Evolutionary conservation across 2,797 vertebrate genomes (phyloP), one percentile per base, ranked within the genome.

Genomic region (Anabas testudineus): DNA sequence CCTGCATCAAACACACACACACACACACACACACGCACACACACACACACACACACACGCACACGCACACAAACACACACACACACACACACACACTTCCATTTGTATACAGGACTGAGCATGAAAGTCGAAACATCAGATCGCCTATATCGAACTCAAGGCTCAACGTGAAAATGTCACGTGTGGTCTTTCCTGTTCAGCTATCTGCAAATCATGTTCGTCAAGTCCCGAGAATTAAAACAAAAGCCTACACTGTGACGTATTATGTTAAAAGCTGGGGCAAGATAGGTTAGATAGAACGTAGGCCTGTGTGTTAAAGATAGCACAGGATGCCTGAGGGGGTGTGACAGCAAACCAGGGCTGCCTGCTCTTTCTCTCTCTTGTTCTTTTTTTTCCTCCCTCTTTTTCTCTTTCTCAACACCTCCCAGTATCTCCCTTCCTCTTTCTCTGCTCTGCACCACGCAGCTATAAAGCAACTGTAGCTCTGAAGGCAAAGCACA

Each of bases 271-370:
- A 87, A 79, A 83, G 86, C 78, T 52, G 41, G 83, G 78, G 82
- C 64, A 65, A 74, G 84, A 84, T 84, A 88, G 87, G 90, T 89
- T 86, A 84, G 85, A 89, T 73, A 80, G 77, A 88, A 87, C 78
- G 72, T 86, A 76, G 88, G 88, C 81, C 88, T 87, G 88, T 72
- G 85, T 85, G 88, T 86, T 92, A 90, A 87, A 91, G 88, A 91
- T 89, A 91, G 87, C 86, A 80, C 86, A 86, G 74, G 75, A 84
- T 55, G 89, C 88, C 85, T 82, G 81, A 85, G 83, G 88, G 85
- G 83, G 88, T 78, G 88, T 83, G 90, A 90, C 87, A 87, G 83
- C 82, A 84, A 79, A 86, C 74, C 81, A 86, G 76, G 79, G 66
- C 85, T 75, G 79, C 82, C 76, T 85, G 81, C 79, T 78, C 81